Percentiles rank a stretch among this genome's conserved stretches.
Evolutionary conservation across 2,113 vertebrate species (phyloP).

Genomic region (Spermophilus dauricus): DNA sequence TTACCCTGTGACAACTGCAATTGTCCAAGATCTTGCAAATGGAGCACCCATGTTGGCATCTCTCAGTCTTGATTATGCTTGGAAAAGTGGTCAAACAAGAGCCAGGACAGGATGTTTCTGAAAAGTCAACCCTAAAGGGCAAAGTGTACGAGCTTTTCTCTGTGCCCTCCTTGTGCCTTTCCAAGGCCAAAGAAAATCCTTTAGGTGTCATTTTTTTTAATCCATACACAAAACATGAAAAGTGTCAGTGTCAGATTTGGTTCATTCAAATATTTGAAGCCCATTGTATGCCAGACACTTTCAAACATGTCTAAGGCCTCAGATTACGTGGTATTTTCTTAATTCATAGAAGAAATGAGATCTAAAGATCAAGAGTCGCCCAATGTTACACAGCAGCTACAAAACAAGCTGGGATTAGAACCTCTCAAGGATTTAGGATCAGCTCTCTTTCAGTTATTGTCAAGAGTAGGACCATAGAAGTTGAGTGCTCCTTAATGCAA

Average conservation of each 20-base stretch:
- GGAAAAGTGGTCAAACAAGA: neutral
- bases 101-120: neutral
- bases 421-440: neutral
- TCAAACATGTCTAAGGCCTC: neutral
- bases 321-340: neutral
- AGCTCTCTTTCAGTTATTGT: neutral
- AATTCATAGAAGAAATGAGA: neutral
- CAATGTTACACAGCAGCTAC: neutral
- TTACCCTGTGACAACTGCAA: neutral
- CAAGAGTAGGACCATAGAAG: neutral
- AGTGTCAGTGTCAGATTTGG: neutral
- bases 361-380: neutral
- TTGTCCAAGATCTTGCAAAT: neutral
- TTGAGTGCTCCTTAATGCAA: neutral
- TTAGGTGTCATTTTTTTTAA: neutral
- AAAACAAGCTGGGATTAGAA: neutral
- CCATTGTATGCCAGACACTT: neutral
- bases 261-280: neutral
- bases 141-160: neutral
- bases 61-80: neutral
- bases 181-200: neutral
- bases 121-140: neutral
- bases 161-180: rapidly evolving
- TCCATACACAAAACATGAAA: neutral
- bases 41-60: neutral